Conservation (phyloP, 2,888 invertebrate genomes). For the Drosophila robusta region DNA sequence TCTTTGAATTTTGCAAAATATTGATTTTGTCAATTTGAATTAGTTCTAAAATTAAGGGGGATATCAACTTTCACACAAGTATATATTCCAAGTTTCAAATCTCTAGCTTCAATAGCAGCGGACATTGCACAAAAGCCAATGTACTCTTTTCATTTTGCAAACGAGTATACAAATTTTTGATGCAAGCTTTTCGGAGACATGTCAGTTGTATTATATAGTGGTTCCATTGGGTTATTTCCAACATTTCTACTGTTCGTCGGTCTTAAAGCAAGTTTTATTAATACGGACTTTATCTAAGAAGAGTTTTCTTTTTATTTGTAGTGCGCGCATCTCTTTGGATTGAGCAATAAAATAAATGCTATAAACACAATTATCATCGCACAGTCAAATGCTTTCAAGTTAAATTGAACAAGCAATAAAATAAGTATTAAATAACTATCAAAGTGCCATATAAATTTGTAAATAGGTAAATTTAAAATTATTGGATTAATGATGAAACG, state of each 20-base stretch:
- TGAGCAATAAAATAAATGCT: background rate
- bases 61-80: background rate
- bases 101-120: no score
- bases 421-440: conserved; percentile 6
- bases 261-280: no score
- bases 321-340: background rate
- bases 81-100: no score
- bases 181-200: no score
- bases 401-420: background rate
- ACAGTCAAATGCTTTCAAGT: background rate
- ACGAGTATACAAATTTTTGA: no score
- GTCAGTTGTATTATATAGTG: no score
- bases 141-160: no score
- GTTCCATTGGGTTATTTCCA: no score
- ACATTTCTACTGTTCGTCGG: no score
- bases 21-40: no score
- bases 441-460: conserved; percentile 19
- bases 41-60: no score
- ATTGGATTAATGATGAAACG: background rate
- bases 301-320: background rate
- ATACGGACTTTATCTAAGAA: background rate
- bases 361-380: background rate
- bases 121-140: no score
- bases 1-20: background rate
- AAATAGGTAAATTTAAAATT: background rate